Evolutionary conservation across 2,797 vertebrate species (phyloP).

Genomic region (Fratercula arctica): DNA sequence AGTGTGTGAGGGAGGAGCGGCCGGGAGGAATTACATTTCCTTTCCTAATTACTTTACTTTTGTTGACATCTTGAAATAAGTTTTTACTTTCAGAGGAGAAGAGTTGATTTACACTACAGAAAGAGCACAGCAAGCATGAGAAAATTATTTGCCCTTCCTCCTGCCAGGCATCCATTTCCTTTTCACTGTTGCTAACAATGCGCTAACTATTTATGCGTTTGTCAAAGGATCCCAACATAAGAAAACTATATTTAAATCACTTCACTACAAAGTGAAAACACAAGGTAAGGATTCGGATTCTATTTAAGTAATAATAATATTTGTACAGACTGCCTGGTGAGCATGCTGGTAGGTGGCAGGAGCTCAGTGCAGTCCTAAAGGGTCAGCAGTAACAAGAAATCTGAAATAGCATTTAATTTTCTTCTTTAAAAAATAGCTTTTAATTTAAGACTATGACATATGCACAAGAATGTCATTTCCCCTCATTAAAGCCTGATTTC

Average conservation of each 20-base stretch:
- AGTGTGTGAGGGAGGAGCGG: conserved; percentile 1
- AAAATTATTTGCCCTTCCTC: conserved; percentile 72
- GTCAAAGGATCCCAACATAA: conserved; percentile 54
- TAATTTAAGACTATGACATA: background rate
- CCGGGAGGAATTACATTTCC: conserved; percentile 61
- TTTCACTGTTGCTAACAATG: conserved; percentile 66
- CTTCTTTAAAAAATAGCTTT: conserved; percentile 11
- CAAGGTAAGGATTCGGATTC: conserved; percentile 61
- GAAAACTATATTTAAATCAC: conserved; percentile 71
- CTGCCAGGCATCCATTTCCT: conserved; percentile 67
- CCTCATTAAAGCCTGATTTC: background rate
- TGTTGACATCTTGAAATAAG: conserved; percentile 61
- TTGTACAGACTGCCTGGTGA: conserved; percentile 59
- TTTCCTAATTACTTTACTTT: conserved; percentile 65
- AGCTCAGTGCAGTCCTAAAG: background rate
- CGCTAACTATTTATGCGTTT: conserved; percentile 69
- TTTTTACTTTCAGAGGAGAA: conserved; percentile 68
- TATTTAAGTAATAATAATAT: conserved; percentile 71
- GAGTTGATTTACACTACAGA: conserved; percentile 66
- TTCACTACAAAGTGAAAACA: conserved; percentile 61
- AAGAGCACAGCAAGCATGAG: conserved; percentile 67
- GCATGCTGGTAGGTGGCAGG: background rate
- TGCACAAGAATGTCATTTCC: background rate
- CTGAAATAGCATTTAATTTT: conserved; percentile 23
- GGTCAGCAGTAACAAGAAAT: conserved; percentile 11